Evolutionary conservation across 2,888 invertebrate species (phyloP), one percentile per base, ranked within the genome.

Genomic region (Dexiosoma caninum): DNA sequence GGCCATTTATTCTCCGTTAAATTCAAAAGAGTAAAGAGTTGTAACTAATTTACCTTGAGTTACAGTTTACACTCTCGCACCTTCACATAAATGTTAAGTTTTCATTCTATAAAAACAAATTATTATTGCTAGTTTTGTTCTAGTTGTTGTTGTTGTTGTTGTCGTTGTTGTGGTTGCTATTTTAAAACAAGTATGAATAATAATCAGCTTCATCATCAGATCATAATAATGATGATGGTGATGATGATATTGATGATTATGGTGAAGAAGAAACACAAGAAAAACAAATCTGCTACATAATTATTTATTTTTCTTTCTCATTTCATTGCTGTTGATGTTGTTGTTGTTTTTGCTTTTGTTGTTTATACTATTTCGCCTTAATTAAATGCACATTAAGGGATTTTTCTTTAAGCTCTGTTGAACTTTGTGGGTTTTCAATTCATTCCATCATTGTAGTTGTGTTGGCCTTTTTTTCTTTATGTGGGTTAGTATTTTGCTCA

Each of bases 331-430:
- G 14, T 14, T 16, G 21, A 42, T 32, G 10, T 16, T 59, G 30
- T 6, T 62, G 27, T 49, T 40, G 30, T 53, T 75, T n/a, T 59
- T 49, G 23, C 10, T 51, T 12, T 60, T 79, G 16, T 72, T 72
- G 9, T 66, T 72, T 27, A 67, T 57, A 74, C 57, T 42, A 62
- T 77, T 74, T 72, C 59, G 72, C 72, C 72, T 77, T 82, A 82
- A 83, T 83, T 83, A 83, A 83, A 74, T 80, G 82, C 70, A 83
- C 66, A 81, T 82, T 78, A 78, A 75, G 75, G 70, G 57, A 75
- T 77, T 77, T 55, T 62, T 77, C 62, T 64, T 77, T 72, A 67
- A 72, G 81, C 77, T 72, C 72, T 69, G 77, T 64, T 81, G 77
- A 81, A 77, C 81, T 81, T 74, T 81, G 77, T 74, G 62, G 81